These are phyloP conservation scores for Tolypeutes matacus DNA, from an alignment of 2,797 vertebrate genomes.

Conservation along the genomic window DNA sequence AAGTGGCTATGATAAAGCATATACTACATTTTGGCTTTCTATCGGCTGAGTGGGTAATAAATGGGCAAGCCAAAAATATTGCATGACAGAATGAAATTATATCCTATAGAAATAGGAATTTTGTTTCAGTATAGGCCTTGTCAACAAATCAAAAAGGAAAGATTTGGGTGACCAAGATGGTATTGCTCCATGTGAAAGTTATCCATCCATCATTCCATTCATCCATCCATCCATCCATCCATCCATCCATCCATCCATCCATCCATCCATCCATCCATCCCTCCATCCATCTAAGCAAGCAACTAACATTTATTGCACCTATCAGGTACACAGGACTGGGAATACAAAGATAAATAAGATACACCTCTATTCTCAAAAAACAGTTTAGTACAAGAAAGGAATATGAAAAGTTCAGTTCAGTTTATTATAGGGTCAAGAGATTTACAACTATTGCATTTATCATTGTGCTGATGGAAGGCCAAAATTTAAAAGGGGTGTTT, in stretches of 20 bases:
- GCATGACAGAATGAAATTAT: neutral
- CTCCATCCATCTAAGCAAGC: neutral
- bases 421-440: constrained; percentile 77
- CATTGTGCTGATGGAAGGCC: constrained; percentile 73
- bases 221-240: neutral
- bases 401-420: constrained; percentile 63
- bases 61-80: constrained; percentile 22
- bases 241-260: neutral
- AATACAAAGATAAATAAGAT: neutral
- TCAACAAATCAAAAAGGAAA: constrained; percentile 46
- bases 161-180: neutral
- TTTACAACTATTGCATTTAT: constrained; percentile 77
- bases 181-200: neutral
- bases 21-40: constrained; percentile 7
- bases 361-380: constrained; percentile 30
- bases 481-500: constrained; percentile 50
- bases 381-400: constrained; percentile 39
- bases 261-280: neutral
- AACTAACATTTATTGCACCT: neutral
- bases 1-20: neutral
- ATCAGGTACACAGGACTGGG: neutral
- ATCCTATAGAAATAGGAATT: constrained; percentile 12
- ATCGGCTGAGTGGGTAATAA: neutral
- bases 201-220: neutral
- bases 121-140: constrained; percentile 52